These are phyloP conservation scores for Anguilla rostrata DNA, from an alignment of 2,113 vertebrate species.

Conservation along the genomic window DNA sequence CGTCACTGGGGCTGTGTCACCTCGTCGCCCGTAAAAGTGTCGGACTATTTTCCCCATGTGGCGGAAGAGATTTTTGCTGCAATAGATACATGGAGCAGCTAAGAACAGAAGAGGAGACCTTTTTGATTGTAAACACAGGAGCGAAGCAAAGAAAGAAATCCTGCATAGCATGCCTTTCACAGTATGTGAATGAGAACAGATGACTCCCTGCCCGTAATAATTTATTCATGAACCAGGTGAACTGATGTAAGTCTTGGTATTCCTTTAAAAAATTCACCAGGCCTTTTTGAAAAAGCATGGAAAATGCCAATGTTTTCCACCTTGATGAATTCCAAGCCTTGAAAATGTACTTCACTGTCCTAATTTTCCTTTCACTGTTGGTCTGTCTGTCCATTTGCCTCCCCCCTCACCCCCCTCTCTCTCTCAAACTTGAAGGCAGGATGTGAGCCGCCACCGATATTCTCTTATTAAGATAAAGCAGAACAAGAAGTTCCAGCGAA, in stretches of 20 bases:
- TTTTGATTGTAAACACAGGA: too few species aligned
- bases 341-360: background rate
- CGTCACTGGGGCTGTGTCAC: too few species aligned
- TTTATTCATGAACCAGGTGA: background rate
- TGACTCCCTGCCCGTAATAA: background rate
- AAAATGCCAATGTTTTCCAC: background rate
- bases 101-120: too few species aligned
- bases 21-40: too few species aligned
- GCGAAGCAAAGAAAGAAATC: too few species aligned
- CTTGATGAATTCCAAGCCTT: background rate
- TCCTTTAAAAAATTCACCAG: constrained; percentile 11
- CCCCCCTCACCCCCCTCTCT: too few species aligned
- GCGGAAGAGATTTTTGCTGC: too few species aligned
- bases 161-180: background rate
- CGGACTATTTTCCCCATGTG: too few species aligned
- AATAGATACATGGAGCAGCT: too few species aligned
- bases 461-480: background rate
- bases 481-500: background rate
- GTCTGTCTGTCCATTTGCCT: too few species aligned
- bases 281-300: background rate
- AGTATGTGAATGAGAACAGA: background rate
- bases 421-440: too few species aligned
- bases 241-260: background rate
- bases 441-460: too few species aligned
- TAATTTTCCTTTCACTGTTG: background rate